Base-by-base conservation (phyloP, 2,888 invertebrate species). In the Parnassius glacialis region DNA sequence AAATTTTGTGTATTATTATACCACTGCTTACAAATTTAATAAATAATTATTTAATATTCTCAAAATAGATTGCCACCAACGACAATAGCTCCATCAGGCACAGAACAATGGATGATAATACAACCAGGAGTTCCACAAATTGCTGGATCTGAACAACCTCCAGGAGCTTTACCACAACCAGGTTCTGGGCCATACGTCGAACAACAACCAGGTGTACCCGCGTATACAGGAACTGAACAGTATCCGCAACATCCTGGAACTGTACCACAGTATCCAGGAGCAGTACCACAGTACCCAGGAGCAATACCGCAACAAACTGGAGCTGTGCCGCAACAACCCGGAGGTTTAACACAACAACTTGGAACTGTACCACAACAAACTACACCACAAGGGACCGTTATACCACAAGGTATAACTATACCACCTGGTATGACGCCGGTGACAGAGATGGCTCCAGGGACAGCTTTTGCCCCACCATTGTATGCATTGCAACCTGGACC, bases 391-490 rank as follows among this genome's bases (percentile, higher is more conserved):
- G 48, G 48, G 9, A 13, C 48, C 9, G 10, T 13, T 13, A 2
- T 10, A 48, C 9, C 3, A 9, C 47, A n/a, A 13, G 47, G 47
- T 2, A 13, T 13, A 9, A 13, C 47, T 13, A 2, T 7, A 9
- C 5, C 47, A 48, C 47, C 47, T 13, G 47, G 16, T 12, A 48
- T 45, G n/a, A 12, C 7, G 10, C 43, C 43, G 10, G 43, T 2
- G 11, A 43, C 43, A 11, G 11, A 10, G 10, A 11, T 10, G 11
- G 3, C 43, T 11, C 10, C 11, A 43, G 10, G 10, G 3, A 1
- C 43, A 43, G 10, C 43, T 3, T 43, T 43, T 43, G 43, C 60
- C 12, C 50, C 66, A 7, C 58, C 64, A 9, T 51, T 67, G 10
- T 11, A 65, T 0, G 54, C 54, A 12, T 47, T 59, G 10, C 47